A percentile compares a stretch with the other conserved stretches of the same genome.
Evolutionary conservation across 2,888 invertebrate species (phyloP).

Genomic region (Rhaphigaster nebulosa): DNA sequence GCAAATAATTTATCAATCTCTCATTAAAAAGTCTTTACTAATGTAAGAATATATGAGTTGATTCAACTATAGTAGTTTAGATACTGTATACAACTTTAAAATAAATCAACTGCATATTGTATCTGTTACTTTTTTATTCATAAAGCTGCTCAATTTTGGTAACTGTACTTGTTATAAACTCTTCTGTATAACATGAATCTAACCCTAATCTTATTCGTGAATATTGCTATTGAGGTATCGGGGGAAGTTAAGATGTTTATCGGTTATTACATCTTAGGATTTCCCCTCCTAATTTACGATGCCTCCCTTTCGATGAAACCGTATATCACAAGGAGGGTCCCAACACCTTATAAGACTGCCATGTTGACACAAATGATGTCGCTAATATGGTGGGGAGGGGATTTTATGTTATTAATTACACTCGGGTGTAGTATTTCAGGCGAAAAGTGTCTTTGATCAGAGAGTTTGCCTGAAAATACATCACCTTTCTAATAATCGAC

Average conservation of each 20-base stretch:
- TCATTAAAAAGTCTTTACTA: no score
- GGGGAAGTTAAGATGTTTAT: background rate
- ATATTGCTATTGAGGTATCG: background rate
- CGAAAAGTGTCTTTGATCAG: background rate
- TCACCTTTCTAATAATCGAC: background rate
- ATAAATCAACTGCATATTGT: no score
- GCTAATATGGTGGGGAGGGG: background rate
- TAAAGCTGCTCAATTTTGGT: no score
- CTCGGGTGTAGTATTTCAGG: background rate
- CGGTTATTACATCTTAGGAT: background rate
- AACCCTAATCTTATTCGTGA: background rate
- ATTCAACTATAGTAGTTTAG: no score
- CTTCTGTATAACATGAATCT: no score
- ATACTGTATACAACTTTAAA: no score
- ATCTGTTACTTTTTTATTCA: no score
- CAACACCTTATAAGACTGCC: background rate
- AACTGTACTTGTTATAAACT: no score
- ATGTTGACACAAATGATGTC: conserved; percentile 40
- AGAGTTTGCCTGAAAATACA: background rate
- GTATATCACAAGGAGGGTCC: background rate
- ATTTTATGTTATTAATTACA: conserved; percentile 34
- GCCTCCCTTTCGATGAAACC: conserved; percentile 1
- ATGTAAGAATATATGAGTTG: no score
- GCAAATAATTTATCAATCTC: no score
- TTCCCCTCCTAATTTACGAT: conserved; percentile 32